A percentile compares a stretch with the other conserved stretches of the same genome.
These are phyloP conservation scores for Pseudomyrmex dendroicus DNA, from an alignment of 1,140 invertebrate genomes.

Conservation along the genomic window DNA sequence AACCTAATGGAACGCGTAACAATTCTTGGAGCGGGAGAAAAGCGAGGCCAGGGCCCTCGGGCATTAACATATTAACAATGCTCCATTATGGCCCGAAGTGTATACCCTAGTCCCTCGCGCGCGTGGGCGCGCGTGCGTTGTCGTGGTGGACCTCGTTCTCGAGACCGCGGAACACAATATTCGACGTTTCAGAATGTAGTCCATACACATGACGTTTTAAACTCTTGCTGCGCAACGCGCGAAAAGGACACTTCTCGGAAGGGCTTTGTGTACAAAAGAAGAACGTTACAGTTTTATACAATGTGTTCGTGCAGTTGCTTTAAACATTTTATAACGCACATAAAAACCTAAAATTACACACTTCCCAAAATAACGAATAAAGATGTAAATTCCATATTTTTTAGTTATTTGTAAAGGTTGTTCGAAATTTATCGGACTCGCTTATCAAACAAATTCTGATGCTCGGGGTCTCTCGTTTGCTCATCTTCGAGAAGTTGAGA, in stretches of 20 bases:
- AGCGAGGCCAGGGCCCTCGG: constrained; percentile 54
- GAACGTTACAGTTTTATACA: background rate
- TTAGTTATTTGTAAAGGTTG: too few relatives aligned
- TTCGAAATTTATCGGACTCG: too few relatives aligned
- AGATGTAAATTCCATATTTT: too few relatives aligned
- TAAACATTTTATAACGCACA: too few relatives aligned
- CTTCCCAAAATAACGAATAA: too few relatives aligned
- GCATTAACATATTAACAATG: constrained; percentile 81
- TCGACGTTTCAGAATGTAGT: constrained; percentile 1
- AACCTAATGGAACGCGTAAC: constrained; percentile 71
- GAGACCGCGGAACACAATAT: constrained; percentile 25
- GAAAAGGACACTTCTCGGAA: background rate
- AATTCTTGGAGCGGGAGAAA: constrained; percentile 64
- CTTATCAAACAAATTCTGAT: too few relatives aligned
- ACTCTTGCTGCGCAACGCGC: background rate
- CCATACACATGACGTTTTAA: background rate
- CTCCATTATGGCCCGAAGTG: constrained; percentile 73
- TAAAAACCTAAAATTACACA: too few relatives aligned
- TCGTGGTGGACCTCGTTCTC: constrained; percentile 33
- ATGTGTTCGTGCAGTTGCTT: background rate
- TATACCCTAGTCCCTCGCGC: constrained; percentile 44
- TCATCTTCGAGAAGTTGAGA: background rate
- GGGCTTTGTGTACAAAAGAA: background rate
- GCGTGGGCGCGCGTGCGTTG: constrained; percentile 29
- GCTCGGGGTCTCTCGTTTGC: background rate